Conservation (phyloP, 2,888 invertebrate genomes). For the Argyra leucocephala region DNA sequence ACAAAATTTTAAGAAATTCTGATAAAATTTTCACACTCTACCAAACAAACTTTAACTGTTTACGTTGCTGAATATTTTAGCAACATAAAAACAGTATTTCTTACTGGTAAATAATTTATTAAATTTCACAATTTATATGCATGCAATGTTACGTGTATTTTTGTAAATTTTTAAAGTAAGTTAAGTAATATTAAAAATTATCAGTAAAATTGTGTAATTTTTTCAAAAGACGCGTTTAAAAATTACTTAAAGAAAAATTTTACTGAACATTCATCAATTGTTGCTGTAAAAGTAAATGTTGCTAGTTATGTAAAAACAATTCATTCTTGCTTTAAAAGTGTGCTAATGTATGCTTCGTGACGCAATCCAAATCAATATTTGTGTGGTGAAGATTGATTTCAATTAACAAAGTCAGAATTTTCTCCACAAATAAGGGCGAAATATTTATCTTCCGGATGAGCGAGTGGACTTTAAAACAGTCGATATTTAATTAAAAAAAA, state of each 20-base stretch:
- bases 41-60: not conserved
- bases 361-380: conserved; percentile 4
- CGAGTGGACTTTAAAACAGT: not conserved
- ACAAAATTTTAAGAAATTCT: not conserved
- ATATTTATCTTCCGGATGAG: not conserved
- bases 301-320: not conserved
- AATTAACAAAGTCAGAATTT: conserved; percentile 4
- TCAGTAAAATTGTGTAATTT: too few relatives aligned
- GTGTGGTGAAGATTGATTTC: not conserved
- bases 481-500: not conserved
- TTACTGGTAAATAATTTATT: too few relatives aligned
- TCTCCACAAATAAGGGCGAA: conserved; percentile 4
- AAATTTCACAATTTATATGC: too few relatives aligned
- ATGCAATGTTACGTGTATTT: too few relatives aligned
- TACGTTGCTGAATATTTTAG: not conserved
- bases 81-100: not conserved
- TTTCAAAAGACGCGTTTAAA: too few relatives aligned
- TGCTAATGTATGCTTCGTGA: conserved; percentile 3
- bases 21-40: not conserved
- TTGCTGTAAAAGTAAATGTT: not conserved
- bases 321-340: not conserved
- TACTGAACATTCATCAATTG: not conserved
- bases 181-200: too few relatives aligned
- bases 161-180: too few relatives aligned
- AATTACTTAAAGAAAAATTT: too few relatives aligned